Percentiles rank a stretch among this genome's conserved stretches.
These are phyloP conservation scores for Congeria kusceri DNA, from an alignment of 2,888 invertebrate genomes.

Conservation along the genomic window DNA sequence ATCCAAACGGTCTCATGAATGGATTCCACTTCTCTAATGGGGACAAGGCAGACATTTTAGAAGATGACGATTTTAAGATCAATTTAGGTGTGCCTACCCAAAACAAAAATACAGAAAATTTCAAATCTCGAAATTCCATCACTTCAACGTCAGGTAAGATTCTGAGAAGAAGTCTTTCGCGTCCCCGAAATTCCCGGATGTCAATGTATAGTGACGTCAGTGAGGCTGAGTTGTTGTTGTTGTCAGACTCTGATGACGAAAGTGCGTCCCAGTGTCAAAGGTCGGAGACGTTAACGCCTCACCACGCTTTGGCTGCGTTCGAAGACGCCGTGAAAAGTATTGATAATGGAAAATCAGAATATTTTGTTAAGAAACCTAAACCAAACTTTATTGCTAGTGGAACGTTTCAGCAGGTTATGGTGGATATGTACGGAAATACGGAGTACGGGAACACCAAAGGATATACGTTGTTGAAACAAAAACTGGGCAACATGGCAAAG, in stretches of 20 bases:
- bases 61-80: too few relatives aligned
- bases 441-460: constrained; percentile 67
- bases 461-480: constrained; percentile 64
- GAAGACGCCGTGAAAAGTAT: constrained; percentile 69
- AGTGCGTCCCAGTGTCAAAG: constrained; percentile 13
- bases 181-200: constrained; percentile 23
- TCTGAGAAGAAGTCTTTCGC: too few relatives aligned
- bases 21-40: too few relatives aligned
- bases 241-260: constrained; percentile 37
- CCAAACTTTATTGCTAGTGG: constrained; percentile 71
- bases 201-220: constrained; percentile 34
- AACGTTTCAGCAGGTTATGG: constrained; percentile 73
- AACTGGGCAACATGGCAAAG: constrained; percentile 59
- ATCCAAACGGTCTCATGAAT: too few relatives aligned
- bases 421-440: constrained; percentile 71
- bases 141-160: too few relatives aligned
- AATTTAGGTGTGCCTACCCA: too few relatives aligned
- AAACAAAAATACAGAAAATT: too few relatives aligned
- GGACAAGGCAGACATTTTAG: too few relatives aligned
- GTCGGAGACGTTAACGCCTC: constrained; percentile 5
- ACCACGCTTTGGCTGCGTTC: constrained; percentile 65
- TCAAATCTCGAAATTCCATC: too few relatives aligned
- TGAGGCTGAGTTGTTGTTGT: constrained; percentile 30
- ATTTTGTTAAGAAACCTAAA: constrained; percentile 58
- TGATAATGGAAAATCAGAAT: constrained; percentile 59